phyloP scores from a whole-genome alignment of 2,113 vertebrate species.

The Psilopsiagon aurifrons region DNA sequence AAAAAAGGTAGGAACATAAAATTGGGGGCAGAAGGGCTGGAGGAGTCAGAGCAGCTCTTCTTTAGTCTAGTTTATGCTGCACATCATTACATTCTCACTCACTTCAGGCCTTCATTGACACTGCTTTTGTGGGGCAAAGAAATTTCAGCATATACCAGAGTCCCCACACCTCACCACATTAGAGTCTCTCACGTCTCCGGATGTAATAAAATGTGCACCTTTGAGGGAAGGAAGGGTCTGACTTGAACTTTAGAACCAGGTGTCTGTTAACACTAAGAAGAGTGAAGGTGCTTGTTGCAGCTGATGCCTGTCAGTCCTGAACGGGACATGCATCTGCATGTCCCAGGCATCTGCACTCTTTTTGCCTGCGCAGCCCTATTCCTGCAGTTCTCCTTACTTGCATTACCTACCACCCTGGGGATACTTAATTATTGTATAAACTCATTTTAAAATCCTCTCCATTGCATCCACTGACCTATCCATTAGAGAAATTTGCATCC shows the following conservation, averaged over 20 bases:
- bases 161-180: background rate
- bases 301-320: background rate
- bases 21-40: background rate
- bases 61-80: background rate
- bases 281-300: accelerated
- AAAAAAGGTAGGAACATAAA: background rate
- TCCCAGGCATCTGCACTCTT: background rate
- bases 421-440: background rate
- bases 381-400: background rate
- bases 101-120: background rate
- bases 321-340: background rate
- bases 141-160: background rate
- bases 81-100: background rate
- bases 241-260: background rate
- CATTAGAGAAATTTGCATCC: background rate
- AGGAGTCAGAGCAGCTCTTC: background rate
- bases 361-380: background rate
- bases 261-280: background rate
- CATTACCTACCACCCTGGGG: background rate
- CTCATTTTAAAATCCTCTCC: background rate
- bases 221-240: background rate
- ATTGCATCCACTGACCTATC: background rate
- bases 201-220: background rate
- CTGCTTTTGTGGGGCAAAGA: accelerated
- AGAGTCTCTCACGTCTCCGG: background rate